Evolutionary conservation across 1,140 invertebrate genomes (phyloP).

Genomic region (Lepidotrigona ventralis): DNA sequence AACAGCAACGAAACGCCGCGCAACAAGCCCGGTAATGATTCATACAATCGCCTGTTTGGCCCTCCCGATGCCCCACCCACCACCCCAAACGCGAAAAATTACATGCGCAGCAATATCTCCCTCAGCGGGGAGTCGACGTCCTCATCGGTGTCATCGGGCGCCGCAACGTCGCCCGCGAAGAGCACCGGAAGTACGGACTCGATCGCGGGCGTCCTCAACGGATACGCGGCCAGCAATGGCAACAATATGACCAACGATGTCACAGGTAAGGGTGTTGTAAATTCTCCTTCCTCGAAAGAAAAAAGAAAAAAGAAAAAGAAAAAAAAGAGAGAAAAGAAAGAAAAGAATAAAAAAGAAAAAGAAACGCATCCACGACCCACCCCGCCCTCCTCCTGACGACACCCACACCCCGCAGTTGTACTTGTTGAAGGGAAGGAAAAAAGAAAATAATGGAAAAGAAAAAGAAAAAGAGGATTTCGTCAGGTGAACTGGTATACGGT

Average conservation of each 20-base stretch:
- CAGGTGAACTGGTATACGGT: slow-evolving; percentile 43
- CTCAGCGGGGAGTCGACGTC: slow-evolving; percentile 65
- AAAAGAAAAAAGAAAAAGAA: too few species aligned
- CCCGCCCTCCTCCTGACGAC: not conserved
- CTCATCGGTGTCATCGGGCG: slow-evolving; percentile 46
- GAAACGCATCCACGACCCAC: slow-evolving; percentile 13
- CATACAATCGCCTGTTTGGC: slow-evolving; percentile 80
- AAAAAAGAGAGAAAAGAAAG: too few species aligned
- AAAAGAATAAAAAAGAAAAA: too few species aligned
- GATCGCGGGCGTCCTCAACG: slow-evolving; percentile 69
- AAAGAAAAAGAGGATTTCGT: not conserved
- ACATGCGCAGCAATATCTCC: slow-evolving; percentile 77
- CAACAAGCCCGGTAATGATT: slow-evolving; percentile 80
- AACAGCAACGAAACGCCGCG: slow-evolving; percentile 69
- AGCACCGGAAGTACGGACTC: slow-evolving; percentile 73
- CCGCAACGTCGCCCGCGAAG: slow-evolving; percentile 66
- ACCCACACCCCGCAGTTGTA: not conserved
- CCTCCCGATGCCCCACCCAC: slow-evolving; percentile 75
- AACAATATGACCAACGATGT: slow-evolving; percentile 71
- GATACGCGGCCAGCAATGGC: slow-evolving; percentile 68
- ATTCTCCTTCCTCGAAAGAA: not conserved
- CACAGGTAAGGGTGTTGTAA: slow-evolving; percentile 71
- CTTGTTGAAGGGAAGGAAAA: not conserved
- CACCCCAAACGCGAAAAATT: slow-evolving; percentile 77
- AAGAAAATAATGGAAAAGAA: too few species aligned